A percentile compares a stretch with the other conserved stretches of the same genome.
Conservation (phyloP, 2,797 vertebrate species). For the Erpetoichthys calabaricus region DNA sequence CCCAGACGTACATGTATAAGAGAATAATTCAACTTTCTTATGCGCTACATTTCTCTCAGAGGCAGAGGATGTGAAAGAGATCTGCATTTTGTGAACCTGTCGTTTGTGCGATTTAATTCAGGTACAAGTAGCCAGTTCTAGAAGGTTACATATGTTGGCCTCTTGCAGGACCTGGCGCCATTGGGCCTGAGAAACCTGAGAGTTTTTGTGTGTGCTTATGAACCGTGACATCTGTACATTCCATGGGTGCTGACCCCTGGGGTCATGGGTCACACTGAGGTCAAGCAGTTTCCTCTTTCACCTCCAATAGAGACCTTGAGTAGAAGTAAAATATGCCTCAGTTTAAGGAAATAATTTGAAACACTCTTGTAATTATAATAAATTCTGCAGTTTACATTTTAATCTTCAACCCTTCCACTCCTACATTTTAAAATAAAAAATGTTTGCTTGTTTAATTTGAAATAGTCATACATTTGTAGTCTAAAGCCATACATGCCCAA, state of each 20-base stretch:
- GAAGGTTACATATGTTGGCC: constrained; percentile 43
- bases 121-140: constrained; percentile 32
- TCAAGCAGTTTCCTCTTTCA: constrained; percentile 66
- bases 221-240: constrained; percentile 77
- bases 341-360: constrained; percentile 59
- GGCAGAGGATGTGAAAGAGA: neutral
- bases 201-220: constrained; percentile 53
- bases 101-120: constrained; percentile 24
- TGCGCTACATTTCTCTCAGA: no score
- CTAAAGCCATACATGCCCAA: no score
- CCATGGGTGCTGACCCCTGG: constrained; percentile 59
- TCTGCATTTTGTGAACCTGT: neutral
- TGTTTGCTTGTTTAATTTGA: no score
- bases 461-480: no score
- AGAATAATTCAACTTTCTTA: no score
- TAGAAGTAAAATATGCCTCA: constrained; percentile 53
- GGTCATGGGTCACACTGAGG: constrained; percentile 58
- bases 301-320: constrained; percentile 48
- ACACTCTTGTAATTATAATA: constrained; percentile 58
- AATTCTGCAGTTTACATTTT: constrained; percentile 59
- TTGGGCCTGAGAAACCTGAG: constrained; percentile 64
- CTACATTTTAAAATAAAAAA: constrained; percentile 1
- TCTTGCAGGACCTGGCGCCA: constrained; percentile 58
- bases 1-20: no score
- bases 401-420: constrained; percentile 48